Evolutionary conservation across 37 sponge, comb jelly and placozoan species (phyloP), one percentile per base, ranked within the genome.

Genomic region (Spongia lamella): DNA sequence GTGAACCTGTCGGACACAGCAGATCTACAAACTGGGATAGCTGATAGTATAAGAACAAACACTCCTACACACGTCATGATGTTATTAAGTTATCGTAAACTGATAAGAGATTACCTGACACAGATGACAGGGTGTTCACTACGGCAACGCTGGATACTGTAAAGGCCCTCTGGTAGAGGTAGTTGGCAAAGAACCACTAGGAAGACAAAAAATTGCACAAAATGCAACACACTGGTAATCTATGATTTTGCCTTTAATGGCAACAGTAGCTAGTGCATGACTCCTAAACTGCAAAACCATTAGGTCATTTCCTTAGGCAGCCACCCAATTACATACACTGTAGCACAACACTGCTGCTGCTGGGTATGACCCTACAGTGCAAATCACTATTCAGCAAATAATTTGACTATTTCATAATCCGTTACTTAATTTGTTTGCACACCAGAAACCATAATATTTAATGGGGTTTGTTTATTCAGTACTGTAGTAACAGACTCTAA

Each of bases 171-270:
- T 66, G 68, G 62, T 91, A 91, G 36, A 91, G 67, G 52, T 91
- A 91, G 83, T 91, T 91, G n/a, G 88, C 92, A 80, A 91, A 84
- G 76, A 91, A 91, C 92, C 92, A 91, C 92, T 91, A 59, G 47
- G 47, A 9, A 43, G 47, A 43, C 47, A 43, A 43, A 13, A 5
- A 13, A 43, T 5, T 43, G 47, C 5, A 43, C 47, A 13, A 43
- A 43, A 43, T 43, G 47, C 9, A 22, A 60, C 9, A 13, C 13
- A 16, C 24, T 21, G 24, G 22, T 20, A 63, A 20, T 5, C 2
- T 1, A 20, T 34, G 27, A 20, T 4, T 60, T 15, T 29, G 32
- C n/a, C n/a, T n/a, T n/a, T 9, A 60, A 60, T 9, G 26, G 22
- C 13, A 60, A 60, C 7, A 60, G 26, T 60, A 60, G 26, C 17